Conservation (phyloP, 2,113 vertebrate species). For the Barbus barbus region DNA sequence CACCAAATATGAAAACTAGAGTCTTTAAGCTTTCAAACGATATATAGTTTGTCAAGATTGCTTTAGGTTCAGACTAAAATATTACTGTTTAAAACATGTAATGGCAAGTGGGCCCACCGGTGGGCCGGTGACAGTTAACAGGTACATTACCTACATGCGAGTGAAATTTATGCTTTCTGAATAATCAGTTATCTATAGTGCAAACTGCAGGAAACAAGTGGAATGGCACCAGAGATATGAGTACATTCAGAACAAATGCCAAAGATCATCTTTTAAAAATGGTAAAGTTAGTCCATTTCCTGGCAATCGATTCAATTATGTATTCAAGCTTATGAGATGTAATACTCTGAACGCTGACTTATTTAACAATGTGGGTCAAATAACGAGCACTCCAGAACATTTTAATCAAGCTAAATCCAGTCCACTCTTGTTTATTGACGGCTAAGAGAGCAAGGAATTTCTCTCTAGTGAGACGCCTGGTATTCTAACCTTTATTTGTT, state of each 20-base stretch:
- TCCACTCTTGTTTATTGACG: neutral
- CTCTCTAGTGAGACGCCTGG: neutral
- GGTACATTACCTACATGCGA: neutral
- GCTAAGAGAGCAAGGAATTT: neutral
- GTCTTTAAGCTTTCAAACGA: too few species aligned
- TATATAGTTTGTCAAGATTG: too few species aligned
- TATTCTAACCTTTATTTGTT: neutral
- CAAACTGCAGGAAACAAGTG: neutral
- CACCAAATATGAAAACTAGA: too few species aligned
- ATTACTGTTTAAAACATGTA: too few species aligned
- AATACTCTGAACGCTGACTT: constrained; percentile 34
- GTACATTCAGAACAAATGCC: neutral
- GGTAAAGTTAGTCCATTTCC: neutral
- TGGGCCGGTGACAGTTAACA: too few species aligned
- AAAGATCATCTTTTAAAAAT: neutral
- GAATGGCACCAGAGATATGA: too few species aligned
- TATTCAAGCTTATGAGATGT: constrained; percentile 27
- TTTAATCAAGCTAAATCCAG: constrained; percentile 50
- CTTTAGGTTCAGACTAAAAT: too few species aligned
- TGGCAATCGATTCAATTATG: constrained; percentile 36
- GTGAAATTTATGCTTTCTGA: neutral
- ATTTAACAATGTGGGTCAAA: constrained; percentile 53
- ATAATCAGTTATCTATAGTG: neutral
- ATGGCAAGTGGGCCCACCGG: too few species aligned
- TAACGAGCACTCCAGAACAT: constrained; percentile 38